Base-by-base conservation (phyloP, 1,140 invertebrate genomes). In the Drosophila varians region DNA sequence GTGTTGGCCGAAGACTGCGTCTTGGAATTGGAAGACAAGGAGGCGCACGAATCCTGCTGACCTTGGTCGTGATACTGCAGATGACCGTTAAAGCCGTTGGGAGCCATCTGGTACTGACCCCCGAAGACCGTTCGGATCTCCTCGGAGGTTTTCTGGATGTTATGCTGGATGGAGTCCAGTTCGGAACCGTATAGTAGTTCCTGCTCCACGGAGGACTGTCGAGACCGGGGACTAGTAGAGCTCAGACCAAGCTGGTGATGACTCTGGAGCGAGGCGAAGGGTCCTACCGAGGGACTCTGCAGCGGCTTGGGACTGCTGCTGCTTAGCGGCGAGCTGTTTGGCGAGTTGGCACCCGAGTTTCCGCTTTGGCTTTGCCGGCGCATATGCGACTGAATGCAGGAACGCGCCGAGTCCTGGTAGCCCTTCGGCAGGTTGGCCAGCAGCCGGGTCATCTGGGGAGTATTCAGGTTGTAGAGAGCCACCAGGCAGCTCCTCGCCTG, bases 381-480 rank as follows among this genome's bases (percentile, higher is more conserved):
- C 45, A 98, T 93, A 78, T 97, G 95, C 72, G 94, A 95, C 68
- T 97, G 96, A n/a, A 98, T 94, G n/a, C 97, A 93, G 42, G 94
- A 94, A 52, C 95, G 94, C 31, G 96, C 97, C 21, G 95, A 93
- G 75, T 97, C 96, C 93, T 97, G 93, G 90, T 95, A 96, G 57
- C 94, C 94, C 88, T 96, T 95, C 12, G 97, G 95, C 57, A 99
- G 92, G 56, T 95, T 94, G 34, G 95, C 94, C 71, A 99, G 92
- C 58, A 98, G 93, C 90, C 96, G 94, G 8, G 97, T 98, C 90
- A 93, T 93, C 92, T 93, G 88, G 1, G 97, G 94, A 36, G 96
- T 95, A 92, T 98, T 97, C 55, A 97, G 94, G 93, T 98, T 97
- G 91, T 98, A 99, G 19, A 99, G 92, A 4, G 95, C 95, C 42